Evolutionary conservation across 2,888 invertebrate genomes (phyloP).

Genomic region (Drosophila greeni): DNA sequence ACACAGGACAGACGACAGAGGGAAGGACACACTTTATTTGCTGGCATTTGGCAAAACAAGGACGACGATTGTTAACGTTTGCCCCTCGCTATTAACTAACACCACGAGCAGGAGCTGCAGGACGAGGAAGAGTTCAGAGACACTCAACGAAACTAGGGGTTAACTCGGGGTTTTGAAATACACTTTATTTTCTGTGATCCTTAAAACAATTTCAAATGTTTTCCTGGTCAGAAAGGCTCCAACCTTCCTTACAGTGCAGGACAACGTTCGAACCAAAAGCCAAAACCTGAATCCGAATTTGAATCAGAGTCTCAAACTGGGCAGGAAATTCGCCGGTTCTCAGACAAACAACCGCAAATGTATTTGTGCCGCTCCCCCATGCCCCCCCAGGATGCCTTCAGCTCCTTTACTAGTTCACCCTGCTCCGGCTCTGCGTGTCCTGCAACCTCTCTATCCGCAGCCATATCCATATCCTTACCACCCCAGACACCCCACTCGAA

Average conservation of each 20-base stretch:
- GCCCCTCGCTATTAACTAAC: constrained; percentile 39
- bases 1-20: neutral
- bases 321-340: constrained; percentile 18
- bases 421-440: neutral
- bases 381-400: constrained; percentile 18
- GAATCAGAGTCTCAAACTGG: constrained; percentile 20
- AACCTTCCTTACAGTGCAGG: neutral
- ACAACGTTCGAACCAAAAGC: neutral
- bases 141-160: neutral
- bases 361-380: constrained; percentile 53
- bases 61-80: constrained; percentile 37
- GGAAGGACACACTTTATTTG: constrained; percentile 41
- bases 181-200: too few species aligned
- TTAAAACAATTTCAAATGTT: too few species aligned
- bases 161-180: too few species aligned
- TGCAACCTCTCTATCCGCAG: constrained; percentile 10
- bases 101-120: constrained; percentile 15
- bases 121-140: neutral
- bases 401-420: neutral
- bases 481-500: constrained; percentile 5
- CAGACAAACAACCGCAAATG: constrained; percentile 44
- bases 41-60: constrained; percentile 41
- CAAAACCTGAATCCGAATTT: constrained; percentile 17
- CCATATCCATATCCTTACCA: constrained; percentile 4
- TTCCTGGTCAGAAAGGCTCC: too few species aligned